Evolutionary conservation across 2,888 invertebrate genomes (phyloP).

Genomic region (Azorinus chamasolen): DNA sequence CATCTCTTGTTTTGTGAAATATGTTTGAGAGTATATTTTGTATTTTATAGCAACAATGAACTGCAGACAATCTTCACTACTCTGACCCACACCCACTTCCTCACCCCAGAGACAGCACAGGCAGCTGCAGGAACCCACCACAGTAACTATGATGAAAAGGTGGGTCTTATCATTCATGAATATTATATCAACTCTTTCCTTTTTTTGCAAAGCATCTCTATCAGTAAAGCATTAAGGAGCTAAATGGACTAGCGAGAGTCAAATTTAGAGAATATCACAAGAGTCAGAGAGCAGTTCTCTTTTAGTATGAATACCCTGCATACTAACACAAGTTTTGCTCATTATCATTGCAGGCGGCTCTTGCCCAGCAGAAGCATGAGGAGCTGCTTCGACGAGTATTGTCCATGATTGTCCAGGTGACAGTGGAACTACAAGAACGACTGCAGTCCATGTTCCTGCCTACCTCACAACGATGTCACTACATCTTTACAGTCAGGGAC

Average conservation of each 20-base stretch:
- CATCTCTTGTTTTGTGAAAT: too few relatives aligned
- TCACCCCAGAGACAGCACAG: conserved; percentile 79
- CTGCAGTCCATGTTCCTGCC: conserved; percentile 84
- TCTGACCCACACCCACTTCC: conserved; percentile 82
- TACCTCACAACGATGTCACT: conserved; percentile 85
- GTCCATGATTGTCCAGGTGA: conserved; percentile 81
- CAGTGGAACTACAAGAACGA: conserved; percentile 84
- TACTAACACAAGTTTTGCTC: too few relatives aligned
- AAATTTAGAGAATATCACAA: too few relatives aligned
- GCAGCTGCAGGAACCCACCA: conserved; percentile 66
- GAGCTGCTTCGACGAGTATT: conserved; percentile 76
- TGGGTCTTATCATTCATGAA: too few relatives aligned
- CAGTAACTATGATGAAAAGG: conserved; percentile 81
- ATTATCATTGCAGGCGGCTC: conserved; percentile 60
- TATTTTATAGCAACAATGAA: conserved; percentile 69
- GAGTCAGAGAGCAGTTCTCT: too few relatives aligned
- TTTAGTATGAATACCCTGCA: too few relatives aligned
- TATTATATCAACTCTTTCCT: too few relatives aligned
- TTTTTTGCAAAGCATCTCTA: too few relatives aligned
- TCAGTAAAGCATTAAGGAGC: too few relatives aligned
- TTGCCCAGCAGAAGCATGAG: conserved; percentile 73
- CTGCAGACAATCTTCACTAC: conserved; percentile 83
- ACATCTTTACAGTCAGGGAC: conserved; percentile 84
- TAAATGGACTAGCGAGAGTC: too few relatives aligned
- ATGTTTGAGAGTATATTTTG: too few relatives aligned